Conservation (phyloP, 2,888 invertebrate genomes). For the Melipona bicolor region DNA sequence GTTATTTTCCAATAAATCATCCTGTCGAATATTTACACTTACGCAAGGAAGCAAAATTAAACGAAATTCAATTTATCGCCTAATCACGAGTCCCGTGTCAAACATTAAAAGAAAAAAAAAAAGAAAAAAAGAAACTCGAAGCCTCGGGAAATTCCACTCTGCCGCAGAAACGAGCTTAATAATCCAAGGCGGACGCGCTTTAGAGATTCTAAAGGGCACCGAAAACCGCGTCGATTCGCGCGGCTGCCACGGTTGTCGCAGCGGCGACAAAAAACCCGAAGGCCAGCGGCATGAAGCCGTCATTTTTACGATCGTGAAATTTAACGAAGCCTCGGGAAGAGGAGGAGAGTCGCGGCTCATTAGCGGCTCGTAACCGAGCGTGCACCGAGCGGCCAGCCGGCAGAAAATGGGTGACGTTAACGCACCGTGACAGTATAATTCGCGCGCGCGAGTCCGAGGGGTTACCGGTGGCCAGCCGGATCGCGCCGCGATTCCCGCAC, state of each 20-base stretch:
- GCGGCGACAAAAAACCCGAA: conserved; percentile 23
- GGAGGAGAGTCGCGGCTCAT: conserved; percentile 68
- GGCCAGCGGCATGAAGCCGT: conserved; percentile 64
- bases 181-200: no score
- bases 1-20: no score
- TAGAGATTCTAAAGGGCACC: not conserved
- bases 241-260: not conserved
- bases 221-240: not conserved
- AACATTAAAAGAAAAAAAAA: no score
- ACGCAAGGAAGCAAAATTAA: no score
- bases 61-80: no score
- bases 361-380: conserved; percentile 75
- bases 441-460: conserved; percentile 50
- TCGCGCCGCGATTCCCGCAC: conserved; percentile 22
- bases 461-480: not conserved
- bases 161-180: no score
- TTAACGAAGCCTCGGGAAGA: conserved; percentile 66
- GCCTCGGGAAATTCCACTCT: not conserved
- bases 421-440: conserved; percentile 81
- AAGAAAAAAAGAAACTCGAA: not conserved
- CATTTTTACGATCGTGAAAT: conserved; percentile 77
- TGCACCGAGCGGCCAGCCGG: not conserved
- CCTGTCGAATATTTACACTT: no score
- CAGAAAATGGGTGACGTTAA: conserved; percentile 74
- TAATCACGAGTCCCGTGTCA: no score